These are phyloP conservation scores for Drosophila multiciliata DNA, from an alignment of 2,888 invertebrate genomes.

Conservation along the genomic window DNA sequence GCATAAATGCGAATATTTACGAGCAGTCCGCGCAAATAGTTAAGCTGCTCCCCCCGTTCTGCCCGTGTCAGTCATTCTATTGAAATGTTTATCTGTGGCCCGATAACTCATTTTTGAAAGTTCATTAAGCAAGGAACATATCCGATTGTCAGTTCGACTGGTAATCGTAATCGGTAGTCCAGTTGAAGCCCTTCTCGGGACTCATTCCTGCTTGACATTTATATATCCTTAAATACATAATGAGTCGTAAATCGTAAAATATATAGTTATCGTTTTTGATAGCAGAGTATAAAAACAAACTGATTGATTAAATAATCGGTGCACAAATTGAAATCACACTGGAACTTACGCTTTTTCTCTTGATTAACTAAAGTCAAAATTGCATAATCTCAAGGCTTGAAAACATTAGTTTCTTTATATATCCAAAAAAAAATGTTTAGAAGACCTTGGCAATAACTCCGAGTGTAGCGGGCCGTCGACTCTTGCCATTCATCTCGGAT, in stretches of 20 bases:
- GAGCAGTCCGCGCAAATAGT: constrained; percentile 30
- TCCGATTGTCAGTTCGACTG: not conserved
- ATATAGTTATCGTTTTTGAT: no score
- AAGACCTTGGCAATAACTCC: no score
- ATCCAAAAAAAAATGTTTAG: no score
- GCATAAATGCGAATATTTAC: constrained; percentile 49
- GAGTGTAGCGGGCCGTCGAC: not conserved
- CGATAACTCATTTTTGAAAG: constrained; percentile 38
- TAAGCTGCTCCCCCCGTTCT: not conserved
- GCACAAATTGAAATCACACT: no score
- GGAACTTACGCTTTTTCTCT: no score
- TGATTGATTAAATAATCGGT: no score
- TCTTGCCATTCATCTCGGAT: not conserved
- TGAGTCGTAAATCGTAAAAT: no score
- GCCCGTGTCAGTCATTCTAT: constrained; percentile 20
- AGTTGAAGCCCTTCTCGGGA: not conserved
- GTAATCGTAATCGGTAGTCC: constrained; percentile 20
- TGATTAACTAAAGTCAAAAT: no score
- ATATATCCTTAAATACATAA: not conserved
- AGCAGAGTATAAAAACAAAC: no score
- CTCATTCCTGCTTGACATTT: not conserved
- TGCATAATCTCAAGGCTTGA: no score
- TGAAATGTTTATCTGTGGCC: constrained; percentile 26
- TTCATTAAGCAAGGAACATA: constrained; percentile 56
- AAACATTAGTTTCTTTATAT: no score